Base-by-base conservation (phyloP, 2,888 invertebrate genomes). In the Iselma pallidipennis region DNA sequence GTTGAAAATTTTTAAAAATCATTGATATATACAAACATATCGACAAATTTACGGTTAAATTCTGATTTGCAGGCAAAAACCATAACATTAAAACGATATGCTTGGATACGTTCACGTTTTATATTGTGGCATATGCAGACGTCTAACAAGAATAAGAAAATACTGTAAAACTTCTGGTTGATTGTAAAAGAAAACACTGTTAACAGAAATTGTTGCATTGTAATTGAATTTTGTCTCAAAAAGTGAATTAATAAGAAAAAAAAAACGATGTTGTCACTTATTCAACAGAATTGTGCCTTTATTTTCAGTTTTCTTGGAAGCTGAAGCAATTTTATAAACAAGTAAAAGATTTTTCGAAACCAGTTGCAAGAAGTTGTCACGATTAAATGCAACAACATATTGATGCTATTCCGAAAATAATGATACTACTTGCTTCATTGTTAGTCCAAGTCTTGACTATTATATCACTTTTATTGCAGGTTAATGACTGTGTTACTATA, bases 51-150 rank as follows among this genome's bases (percentile, higher is more conserved):
- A 60, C 59, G 50, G 59, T 60, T 60, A 55, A 60, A 21, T 42
- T 52, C 45, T 52, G 31, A 48, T 12, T 25, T 50, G 19, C 16
- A 16, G 10, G 19, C 42, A 37, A 33, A 29, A 45, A 25, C 33
- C 29, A 5, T 29, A 29, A 42, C n/a, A n/a, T n/a, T n/a, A n/a
- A n/a, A n/a, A n/a, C 57, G 65, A 65, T 60, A 65, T 57, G 66
- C 66, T 63, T 69, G 66, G 53, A 57, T 69, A 64, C 65, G 29
- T 65, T 63, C 65, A 66, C 62, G 68, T 65, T 61, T 58, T 52
- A 51, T 51, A 62, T 63, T 63, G 59, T 63, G 58, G 55, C 58
- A 55, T 58, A 55, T 57, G 57, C 51, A 25, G 54, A 19, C 50
- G 26, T 25, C 50, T 37, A 6, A 33, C 37, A 37, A 37, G 16